These are phyloP conservation scores for Bolborhynchus lineola DNA, from an alignment of 2,113 vertebrate genomes.

Conservation along the genomic window DNA sequence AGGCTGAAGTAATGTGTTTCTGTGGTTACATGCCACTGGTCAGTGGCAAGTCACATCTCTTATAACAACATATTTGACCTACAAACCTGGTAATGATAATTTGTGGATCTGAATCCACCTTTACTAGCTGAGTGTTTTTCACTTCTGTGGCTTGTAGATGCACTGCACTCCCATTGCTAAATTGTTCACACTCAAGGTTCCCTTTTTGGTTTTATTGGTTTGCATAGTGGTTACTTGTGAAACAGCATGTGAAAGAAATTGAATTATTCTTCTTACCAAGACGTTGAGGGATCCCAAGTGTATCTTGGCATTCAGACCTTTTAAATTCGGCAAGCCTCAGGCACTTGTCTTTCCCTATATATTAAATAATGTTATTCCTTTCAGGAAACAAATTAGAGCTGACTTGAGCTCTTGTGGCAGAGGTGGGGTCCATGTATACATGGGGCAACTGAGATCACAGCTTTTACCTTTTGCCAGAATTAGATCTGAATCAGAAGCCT, in stretches of 20 bases:
- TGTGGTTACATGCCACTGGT: not conserved
- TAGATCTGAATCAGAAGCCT: not conserved
- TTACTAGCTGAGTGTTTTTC: not conserved
- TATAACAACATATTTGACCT: not conserved
- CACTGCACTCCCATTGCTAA: accelerated
- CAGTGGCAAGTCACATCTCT: not conserved
- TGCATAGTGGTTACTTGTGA: not conserved
- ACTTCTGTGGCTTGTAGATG: not conserved
- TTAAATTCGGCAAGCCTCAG: not conserved
- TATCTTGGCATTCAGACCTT: not conserved
- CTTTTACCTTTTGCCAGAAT: not conserved
- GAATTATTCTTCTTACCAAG: not conserved
- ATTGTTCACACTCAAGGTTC: not conserved
- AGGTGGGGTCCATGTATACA: accelerated
- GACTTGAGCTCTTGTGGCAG: not conserved
- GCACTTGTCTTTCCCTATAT: not conserved
- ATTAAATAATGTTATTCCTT: not conserved
- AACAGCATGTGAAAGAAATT: not conserved
- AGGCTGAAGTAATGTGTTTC: accelerated
- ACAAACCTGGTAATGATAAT: not conserved
- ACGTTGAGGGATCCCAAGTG: not conserved
- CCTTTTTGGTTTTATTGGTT: not conserved
- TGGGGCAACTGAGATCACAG: not conserved
- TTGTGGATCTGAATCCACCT: not conserved
- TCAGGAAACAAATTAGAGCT: not conserved